Conservation (phyloP, 2,797 vertebrate species). For the Clarias pachynema region DNA sequence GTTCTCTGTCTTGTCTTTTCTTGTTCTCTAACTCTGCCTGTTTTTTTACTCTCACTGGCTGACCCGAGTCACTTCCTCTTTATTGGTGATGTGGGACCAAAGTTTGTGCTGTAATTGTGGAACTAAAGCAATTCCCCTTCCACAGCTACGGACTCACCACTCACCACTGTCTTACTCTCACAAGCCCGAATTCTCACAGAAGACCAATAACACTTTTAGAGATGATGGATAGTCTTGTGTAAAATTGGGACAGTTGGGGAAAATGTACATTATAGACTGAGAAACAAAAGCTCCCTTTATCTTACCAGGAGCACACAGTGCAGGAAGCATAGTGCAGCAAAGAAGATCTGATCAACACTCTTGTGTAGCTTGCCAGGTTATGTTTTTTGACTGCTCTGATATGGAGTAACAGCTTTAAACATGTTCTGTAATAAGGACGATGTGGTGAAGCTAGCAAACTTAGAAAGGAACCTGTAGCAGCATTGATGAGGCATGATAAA, state of each 20-base stretch:
- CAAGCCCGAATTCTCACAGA: constrained; percentile 53
- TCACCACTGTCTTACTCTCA: constrained; percentile 57
- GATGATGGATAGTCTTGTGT: constrained; percentile 67
- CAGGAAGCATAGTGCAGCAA: background rate
- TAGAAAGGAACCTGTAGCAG: background rate
- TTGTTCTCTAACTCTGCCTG: constrained; percentile 6
- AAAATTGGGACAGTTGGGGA: constrained; percentile 62
- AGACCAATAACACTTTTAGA: constrained; percentile 56
- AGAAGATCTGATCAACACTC: background rate
- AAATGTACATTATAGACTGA: constrained; percentile 55
- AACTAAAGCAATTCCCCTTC: constrained; percentile 59
- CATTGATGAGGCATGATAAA: background rate
- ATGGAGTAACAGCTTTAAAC: background rate
- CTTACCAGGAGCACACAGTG: constrained; percentile 13
- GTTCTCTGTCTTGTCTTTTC: constrained; percentile 8
- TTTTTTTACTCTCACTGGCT: constrained; percentile 24
- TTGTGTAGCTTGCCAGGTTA: background rate
- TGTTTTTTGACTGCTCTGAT: background rate
- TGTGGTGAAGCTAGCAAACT: background rate
- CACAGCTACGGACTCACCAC: constrained; percentile 54
- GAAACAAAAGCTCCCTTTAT: constrained; percentile 17
- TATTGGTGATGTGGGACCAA: constrained; percentile 51
- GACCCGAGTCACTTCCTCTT: constrained; percentile 29
- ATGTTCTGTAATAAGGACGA: background rate
- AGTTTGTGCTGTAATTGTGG: constrained; percentile 64